Conservation (phyloP, 2,113 vertebrate genomes). For the Casuarius casuarius region DNA sequence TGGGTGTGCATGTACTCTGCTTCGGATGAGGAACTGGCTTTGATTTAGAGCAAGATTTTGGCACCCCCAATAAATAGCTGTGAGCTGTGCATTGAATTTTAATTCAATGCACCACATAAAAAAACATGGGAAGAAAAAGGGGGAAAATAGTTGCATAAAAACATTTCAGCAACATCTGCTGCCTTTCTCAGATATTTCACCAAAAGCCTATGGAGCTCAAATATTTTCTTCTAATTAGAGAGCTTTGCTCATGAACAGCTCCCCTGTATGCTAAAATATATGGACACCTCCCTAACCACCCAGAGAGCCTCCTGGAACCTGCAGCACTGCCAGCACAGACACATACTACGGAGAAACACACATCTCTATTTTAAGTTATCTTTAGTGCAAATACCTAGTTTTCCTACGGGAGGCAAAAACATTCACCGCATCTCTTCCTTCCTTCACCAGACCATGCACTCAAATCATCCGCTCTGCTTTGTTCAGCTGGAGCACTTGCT, state of each 20-base stretch:
- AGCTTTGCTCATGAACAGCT: neutral
- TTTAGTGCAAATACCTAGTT: neutral
- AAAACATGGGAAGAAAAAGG: neutral
- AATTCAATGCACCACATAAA: neutral
- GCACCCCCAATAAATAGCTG: neutral
- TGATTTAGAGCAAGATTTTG: neutral
- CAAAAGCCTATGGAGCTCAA: conserved; percentile 29
- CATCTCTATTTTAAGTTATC: neutral
- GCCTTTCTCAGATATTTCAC: conserved; percentile 29
- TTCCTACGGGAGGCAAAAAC: neutral
- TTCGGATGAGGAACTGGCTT: neutral
- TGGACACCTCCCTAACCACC: neutral
- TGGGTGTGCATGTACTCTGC: neutral
- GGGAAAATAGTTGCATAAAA: neutral
- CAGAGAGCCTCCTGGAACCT: neutral
- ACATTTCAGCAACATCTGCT: conserved; percentile 46
- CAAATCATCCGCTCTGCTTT: neutral
- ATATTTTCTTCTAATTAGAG: conserved; percentile 55
- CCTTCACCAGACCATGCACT: fast-evolving
- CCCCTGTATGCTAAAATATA: neutral
- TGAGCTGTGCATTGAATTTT: neutral
- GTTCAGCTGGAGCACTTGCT: neutral
- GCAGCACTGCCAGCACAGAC: neutral
- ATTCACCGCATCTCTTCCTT: fast-evolving
- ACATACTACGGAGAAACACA: neutral